Percentiles rank a stretch among this genome's conserved stretches.
These are phyloP conservation scores for Pseudocheirus occidentalis DNA, from an alignment of 2,797 vertebrate species.

Conservation along the genomic window DNA sequence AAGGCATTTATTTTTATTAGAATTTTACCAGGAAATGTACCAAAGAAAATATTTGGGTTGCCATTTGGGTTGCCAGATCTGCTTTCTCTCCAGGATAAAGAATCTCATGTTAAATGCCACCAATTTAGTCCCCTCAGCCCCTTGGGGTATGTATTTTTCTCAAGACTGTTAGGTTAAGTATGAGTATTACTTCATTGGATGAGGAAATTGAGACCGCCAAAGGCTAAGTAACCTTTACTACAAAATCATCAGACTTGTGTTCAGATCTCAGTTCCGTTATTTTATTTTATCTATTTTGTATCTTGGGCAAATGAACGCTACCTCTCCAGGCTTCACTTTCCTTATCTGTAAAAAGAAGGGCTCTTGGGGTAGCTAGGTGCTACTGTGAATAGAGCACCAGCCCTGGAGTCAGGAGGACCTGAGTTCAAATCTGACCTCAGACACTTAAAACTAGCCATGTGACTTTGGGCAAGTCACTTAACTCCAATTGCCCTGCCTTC, in stretches of 20 bases:
- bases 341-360: not conserved
- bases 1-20: not conserved
- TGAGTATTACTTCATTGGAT: not conserved
- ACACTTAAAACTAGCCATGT: no score
- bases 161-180: not conserved
- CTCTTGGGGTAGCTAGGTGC: no score
- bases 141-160: not conserved
- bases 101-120: not conserved
- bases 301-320: not conserved
- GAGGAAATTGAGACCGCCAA: not conserved
- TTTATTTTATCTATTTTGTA: not conserved
- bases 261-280: not conserved
- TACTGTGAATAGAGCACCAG: no score
- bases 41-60: not conserved
- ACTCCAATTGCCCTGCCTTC: no score
- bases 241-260: not conserved
- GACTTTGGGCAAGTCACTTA: no score
- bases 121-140: not conserved
- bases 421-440: no score
- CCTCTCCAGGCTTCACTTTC: not conserved
- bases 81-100: not conserved
- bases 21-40: not conserved
- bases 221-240: not conserved
- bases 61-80: not conserved
- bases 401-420: no score